phyloP scores from a whole-genome alignment of 1,140 invertebrate species.

The Anagrus nilaparvatae region DNA sequence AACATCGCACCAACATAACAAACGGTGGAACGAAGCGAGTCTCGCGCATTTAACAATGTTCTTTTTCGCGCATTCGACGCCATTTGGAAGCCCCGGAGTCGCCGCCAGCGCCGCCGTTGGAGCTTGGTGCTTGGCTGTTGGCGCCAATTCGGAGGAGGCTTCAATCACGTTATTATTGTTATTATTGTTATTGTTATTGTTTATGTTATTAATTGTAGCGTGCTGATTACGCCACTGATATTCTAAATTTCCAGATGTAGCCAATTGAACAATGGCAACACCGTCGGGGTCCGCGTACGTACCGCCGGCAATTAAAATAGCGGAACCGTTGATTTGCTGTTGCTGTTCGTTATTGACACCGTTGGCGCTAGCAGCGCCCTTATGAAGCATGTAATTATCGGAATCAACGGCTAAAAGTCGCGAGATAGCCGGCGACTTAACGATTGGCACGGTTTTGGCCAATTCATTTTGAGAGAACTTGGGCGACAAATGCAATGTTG shows the following conservation, averaged over 20 bases:
- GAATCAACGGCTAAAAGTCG: constrained; percentile 44
- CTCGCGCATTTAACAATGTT: constrained; percentile 44
- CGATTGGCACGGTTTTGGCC: constrained; percentile 19
- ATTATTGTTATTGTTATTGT: too few species aligned
- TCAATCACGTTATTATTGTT: too few species aligned
- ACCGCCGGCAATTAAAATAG: too few species aligned
- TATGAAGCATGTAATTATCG: constrained; percentile 53
- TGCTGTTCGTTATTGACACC: neutral
- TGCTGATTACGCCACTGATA: too few species aligned
- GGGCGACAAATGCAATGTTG: constrained; percentile 6
- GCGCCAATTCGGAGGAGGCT: neutral
- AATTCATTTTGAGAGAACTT: neutral
- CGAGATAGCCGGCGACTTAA: constrained; percentile 32
- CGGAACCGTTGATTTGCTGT: neutral
- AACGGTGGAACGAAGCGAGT: constrained; percentile 42
- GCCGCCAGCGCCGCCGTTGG: constrained; percentile 7
- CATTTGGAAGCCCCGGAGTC: neutral
- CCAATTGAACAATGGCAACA: neutral
- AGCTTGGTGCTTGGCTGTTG: constrained; percentile 15
- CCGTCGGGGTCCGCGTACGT: neutral
- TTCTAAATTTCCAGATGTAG: too few species aligned
- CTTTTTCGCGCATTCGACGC: neutral
- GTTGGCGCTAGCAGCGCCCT: constrained; percentile 18
- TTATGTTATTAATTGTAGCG: too few species aligned
- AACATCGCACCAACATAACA: constrained; percentile 43